Evolutionary conservation across 2,113 vertebrate genomes (phyloP).

Genomic region (Argyrosomus japonicus): DNA sequence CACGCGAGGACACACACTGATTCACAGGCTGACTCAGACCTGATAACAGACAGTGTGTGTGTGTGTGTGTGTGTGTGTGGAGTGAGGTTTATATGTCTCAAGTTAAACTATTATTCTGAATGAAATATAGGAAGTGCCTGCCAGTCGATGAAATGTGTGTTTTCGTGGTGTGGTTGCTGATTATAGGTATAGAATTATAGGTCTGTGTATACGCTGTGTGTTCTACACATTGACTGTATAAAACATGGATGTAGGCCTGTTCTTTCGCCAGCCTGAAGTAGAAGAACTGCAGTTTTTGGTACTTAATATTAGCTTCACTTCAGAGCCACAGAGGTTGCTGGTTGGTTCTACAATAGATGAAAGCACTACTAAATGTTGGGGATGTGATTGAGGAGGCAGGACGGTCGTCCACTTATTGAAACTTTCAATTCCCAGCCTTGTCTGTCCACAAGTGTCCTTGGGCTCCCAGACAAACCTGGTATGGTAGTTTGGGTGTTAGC

Average conservation of each 20-base stretch:
- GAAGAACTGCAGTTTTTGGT: no score
- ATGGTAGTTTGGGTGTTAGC: no score
- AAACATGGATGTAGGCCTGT: no score
- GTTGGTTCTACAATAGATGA: not conserved
- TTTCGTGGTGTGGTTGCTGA: no score
- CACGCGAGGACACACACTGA: constrained; percentile 45
- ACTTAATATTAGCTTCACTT: no score
- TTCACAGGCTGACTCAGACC: constrained; percentile 30
- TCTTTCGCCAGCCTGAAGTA: no score
- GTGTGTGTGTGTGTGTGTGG: not conserved
- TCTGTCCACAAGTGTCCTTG: not conserved
- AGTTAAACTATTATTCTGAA: constrained; percentile 26
- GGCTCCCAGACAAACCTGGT: not conserved
- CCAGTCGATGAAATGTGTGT: not conserved
- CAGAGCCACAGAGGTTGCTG: not conserved
- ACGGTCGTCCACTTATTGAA: not conserved
- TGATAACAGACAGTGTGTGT: constrained; percentile 24
- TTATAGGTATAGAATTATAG: no score
- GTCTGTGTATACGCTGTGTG: no score
- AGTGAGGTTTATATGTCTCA: constrained; percentile 8
- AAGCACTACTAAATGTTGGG: not conserved
- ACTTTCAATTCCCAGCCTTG: not conserved
- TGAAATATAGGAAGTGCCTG: constrained; percentile 7
- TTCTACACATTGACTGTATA: no score
- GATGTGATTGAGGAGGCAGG: not conserved